These are phyloP conservation scores for Thomomys bottae DNA, from an alignment of 2,113 vertebrate genomes.

Conservation along the genomic window DNA sequence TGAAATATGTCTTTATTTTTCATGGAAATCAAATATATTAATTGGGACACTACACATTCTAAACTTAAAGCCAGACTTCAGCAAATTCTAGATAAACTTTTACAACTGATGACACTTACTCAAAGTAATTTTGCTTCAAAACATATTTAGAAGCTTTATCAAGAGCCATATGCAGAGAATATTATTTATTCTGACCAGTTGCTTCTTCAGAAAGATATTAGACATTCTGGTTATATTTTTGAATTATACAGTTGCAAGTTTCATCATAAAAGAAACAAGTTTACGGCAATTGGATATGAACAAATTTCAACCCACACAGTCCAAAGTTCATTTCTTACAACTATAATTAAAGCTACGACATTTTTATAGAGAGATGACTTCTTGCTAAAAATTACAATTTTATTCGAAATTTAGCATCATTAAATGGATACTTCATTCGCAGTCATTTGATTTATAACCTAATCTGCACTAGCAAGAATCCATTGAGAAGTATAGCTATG, in stretches of 20 bases:
- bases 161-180: constrained; percentile 73
- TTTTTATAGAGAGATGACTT: not conserved
- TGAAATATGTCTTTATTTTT: constrained; percentile 75
- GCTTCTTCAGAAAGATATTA: constrained; percentile 15
- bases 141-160: constrained; percentile 69
- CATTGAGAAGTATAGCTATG: not conserved
- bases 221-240: constrained; percentile 11
- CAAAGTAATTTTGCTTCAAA: constrained; percentile 77
- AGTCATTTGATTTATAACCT: constrained; percentile 27
- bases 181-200: constrained; percentile 66
- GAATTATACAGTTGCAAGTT: constrained; percentile 12
- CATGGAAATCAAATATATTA: constrained; percentile 65
- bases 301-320: not conserved
- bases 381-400: not conserved
- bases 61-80: constrained; percentile 63
- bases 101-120: constrained; percentile 77
- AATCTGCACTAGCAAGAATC: not conserved
- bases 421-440: not conserved
- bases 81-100: constrained; percentile 77
- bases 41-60: constrained; percentile 65
- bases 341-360: constrained; percentile 9
- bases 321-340: not conserved
- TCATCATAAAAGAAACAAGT: not conserved
- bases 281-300: not conserved
- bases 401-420: constrained; percentile 36